Base-by-base conservation (phyloP, 2,113 vertebrate species). In the Urocolius indicus region DNA sequence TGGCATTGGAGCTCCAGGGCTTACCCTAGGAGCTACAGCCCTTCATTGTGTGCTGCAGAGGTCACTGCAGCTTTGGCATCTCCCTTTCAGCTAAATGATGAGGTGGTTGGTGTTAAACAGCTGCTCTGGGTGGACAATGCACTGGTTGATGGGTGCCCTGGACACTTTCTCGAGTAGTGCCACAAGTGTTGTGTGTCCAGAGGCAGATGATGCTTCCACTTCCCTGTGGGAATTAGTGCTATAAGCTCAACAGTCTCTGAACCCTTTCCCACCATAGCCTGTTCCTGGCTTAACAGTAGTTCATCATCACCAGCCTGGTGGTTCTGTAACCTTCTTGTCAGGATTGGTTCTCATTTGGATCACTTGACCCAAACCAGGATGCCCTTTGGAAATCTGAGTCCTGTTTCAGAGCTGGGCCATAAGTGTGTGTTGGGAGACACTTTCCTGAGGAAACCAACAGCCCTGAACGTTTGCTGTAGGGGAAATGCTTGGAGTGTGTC, bases 11-110 rank as follows among this genome's bases (percentile, higher is more conserved):
- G 41, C 30, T 8, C 23, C 4, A 34, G 68, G 57, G 17, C 41
- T 46, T 15, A n/a, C 27, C 16, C 57, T 38, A 29, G 29, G 15
- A 45, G 18, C 6, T 36, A 36, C 11, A 1, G 16, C 61, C 51
- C 68, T 55, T 23, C 1, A 1, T 29, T 22, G 27, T 4, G 26
- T 17, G 18, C 0, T 17, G 9, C 3, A 10, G 58, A 45, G 48
- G 22, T 41, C n/a, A 16, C 7, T 26, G 49, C 23, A 36, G 32
- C 51, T 51, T 26, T 46, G 73, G 22, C 69, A 26, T 58, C 27
- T 58, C 18, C 26, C 4, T 7, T 7, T 24, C 21, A 72, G 23
- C n/a, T 38, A 17, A 22, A 19, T 6, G 8, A 22, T 3, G 3
- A 13, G 1, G 8, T 27, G 55, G 21, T 7, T 59, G 83, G 16